Conservation (phyloP, 1,140 invertebrate species). For the Hycleus phaleratus region DNA sequence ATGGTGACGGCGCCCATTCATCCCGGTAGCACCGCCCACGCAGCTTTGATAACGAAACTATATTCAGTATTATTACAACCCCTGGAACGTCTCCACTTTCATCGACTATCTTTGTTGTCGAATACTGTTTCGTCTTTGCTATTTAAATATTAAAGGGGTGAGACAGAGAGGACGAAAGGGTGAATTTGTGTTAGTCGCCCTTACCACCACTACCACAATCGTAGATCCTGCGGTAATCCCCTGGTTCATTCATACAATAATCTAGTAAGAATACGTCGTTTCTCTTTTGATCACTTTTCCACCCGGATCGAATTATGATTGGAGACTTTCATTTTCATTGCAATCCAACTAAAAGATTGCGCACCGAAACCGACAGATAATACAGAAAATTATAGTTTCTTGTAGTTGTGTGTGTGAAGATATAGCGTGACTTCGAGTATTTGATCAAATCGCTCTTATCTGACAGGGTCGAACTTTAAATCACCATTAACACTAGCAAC, state of each 20-base stretch:
- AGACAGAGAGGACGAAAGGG: no score
- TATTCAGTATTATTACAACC: no score
- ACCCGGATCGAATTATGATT: no score
- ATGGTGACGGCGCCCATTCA: constrained; percentile 34
- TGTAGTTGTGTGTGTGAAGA: neutral
- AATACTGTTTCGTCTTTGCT: neutral
- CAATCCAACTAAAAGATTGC: no score
- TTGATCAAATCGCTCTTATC: constrained; percentile 14
- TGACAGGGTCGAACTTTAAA: constrained; percentile 15
- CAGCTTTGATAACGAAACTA: constrained; percentile 8
- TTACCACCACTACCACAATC: neutral
- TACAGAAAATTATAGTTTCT: no score
- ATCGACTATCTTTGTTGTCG: constrained; percentile 17
- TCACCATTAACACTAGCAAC: constrained; percentile 7
- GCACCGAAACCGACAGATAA: no score
- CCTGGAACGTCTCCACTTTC: neutral
- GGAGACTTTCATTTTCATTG: no score
- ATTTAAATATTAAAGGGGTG: no score
- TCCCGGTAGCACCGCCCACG: constrained; percentile 30
- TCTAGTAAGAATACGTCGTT: no score
- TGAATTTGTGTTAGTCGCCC: no score
- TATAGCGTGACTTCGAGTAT: constrained; percentile 16
- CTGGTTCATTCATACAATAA: no score
- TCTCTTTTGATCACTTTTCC: no score
- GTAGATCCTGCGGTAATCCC: neutral